Conservation (phyloP, 35 echinoderm and acorn worm species). For the Diadema setosum region DNA sequence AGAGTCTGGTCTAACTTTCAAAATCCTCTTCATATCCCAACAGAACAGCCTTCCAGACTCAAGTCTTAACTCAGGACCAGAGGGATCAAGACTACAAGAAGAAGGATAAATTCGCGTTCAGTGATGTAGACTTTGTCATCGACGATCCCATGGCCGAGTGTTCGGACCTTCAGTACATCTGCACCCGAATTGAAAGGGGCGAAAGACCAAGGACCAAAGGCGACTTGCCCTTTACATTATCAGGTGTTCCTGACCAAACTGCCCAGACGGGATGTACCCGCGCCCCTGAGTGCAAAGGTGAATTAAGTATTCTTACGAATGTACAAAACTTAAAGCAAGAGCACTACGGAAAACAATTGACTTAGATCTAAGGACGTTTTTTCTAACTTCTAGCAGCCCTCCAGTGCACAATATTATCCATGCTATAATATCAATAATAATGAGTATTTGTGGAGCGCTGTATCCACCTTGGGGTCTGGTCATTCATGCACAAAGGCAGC, state of each 20-base stretch:
- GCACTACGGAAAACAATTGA: too few relatives aligned
- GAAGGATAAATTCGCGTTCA: conserved; percentile 38
- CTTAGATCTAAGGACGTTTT: too few relatives aligned
- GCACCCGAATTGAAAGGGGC: conserved; percentile 35
- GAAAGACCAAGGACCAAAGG: not conserved
- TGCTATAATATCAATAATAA: too few relatives aligned
- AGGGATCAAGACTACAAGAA: not conserved
- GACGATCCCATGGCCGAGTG: conserved; percentile 13
- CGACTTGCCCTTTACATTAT: conserved; percentile 25
- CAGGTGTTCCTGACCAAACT: not conserved
- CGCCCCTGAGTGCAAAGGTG: conserved; percentile 57
- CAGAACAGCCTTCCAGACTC: not conserved
- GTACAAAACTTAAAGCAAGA: too few relatives aligned
- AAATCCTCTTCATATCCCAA: too few relatives aligned
- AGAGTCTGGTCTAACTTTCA: too few relatives aligned
- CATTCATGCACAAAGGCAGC: too few relatives aligned
- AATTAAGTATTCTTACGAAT: too few relatives aligned
- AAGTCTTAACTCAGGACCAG: not conserved
- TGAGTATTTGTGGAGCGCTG: too few relatives aligned
- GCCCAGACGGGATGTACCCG: conserved; percentile 61
- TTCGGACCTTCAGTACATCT: conserved; percentile 15
- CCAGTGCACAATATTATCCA: too few relatives aligned
- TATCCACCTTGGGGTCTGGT: too few relatives aligned
- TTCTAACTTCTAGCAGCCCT: too few relatives aligned
- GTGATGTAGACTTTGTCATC: not conserved